phyloP scores from a whole-genome alignment of 2,797 vertebrate species.

The Bradypodion pumilum region DNA sequence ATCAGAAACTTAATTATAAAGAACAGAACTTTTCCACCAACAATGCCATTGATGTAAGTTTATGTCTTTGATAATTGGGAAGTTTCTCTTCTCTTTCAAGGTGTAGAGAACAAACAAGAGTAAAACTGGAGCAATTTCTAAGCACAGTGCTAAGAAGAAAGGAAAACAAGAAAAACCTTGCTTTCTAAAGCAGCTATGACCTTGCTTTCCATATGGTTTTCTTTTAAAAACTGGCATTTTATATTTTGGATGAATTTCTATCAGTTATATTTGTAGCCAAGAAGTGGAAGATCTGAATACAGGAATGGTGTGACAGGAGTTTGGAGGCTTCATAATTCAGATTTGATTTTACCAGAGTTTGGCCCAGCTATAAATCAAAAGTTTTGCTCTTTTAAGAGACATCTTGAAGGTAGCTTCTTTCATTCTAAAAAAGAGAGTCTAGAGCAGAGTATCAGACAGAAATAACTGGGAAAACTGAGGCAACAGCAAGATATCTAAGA shows the following conservation, averaged over 20 bases:
- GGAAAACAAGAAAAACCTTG: background rate
- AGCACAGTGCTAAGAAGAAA: background rate
- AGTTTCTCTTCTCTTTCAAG: background rate
- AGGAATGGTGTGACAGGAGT: slow-evolving; percentile 4
- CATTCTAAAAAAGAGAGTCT: slow-evolving; percentile 6
- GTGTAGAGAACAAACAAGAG: background rate
- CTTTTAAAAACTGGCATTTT: slow-evolving; percentile 7
- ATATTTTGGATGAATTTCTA: slow-evolving; percentile 21
- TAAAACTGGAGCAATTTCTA: background rate
- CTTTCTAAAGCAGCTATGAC: slow-evolving; percentile 6
- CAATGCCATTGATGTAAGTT: background rate
- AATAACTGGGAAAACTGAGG: background rate
- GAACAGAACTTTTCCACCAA: background rate
- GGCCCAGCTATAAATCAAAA: slow-evolving; percentile 36
- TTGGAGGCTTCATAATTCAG: slow-evolving; percentile 33
- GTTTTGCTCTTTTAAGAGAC: slow-evolving; percentile 21
- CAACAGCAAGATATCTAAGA: background rate
- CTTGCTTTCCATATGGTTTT: slow-evolving; percentile 5
- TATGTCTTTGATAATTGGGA: background rate
- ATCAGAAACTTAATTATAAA: background rate
- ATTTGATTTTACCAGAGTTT: slow-evolving; percentile 28
- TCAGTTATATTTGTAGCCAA: slow-evolving; percentile 14
- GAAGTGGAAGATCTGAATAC: slow-evolving; percentile 15
- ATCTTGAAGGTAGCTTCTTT: slow-evolving; percentile 28
- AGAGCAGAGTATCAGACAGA: slow-evolving; percentile 11